These are phyloP conservation scores for Tapirus terrestris DNA, from an alignment of 2,113 vertebrate species.

Conservation along the genomic window DNA sequence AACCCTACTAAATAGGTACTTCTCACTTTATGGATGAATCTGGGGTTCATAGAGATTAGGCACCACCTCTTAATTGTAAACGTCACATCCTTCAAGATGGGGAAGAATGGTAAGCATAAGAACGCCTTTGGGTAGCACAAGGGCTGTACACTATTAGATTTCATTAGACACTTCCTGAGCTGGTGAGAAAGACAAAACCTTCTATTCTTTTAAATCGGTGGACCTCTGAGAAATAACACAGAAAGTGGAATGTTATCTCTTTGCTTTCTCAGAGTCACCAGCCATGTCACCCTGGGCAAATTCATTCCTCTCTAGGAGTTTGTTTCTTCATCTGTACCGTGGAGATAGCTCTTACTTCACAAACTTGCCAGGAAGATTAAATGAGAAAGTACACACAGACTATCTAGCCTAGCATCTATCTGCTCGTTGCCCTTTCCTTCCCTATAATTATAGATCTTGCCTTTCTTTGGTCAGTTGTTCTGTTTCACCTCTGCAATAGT, in stretches of 20 bases:
- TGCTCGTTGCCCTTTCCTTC: neutral
- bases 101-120: neutral
- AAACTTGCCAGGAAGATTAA: neutral
- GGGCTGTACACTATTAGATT: neutral
- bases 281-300: neutral
- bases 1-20: neutral
- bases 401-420: neutral
- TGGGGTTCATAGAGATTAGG: neutral
- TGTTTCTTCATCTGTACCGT: conserved; percentile 34
- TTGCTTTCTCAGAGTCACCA: neutral
- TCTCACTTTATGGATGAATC: neutral
- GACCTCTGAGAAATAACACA: neutral
- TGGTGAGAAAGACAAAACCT: neutral
- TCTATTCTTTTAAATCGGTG: neutral
- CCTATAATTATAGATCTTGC: neutral
- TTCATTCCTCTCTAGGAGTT: neutral
- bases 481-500: conserved; percentile 16
- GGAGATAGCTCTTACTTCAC: neutral
- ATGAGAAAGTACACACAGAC: neutral
- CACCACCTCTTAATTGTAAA: neutral
- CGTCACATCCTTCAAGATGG: neutral
- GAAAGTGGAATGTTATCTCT: neutral
- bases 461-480: neutral
- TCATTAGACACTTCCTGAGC: neutral
- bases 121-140: neutral